Base-by-base conservation (phyloP, 2,888 invertebrate species). In the Agonum fuliginosum region DNA sequence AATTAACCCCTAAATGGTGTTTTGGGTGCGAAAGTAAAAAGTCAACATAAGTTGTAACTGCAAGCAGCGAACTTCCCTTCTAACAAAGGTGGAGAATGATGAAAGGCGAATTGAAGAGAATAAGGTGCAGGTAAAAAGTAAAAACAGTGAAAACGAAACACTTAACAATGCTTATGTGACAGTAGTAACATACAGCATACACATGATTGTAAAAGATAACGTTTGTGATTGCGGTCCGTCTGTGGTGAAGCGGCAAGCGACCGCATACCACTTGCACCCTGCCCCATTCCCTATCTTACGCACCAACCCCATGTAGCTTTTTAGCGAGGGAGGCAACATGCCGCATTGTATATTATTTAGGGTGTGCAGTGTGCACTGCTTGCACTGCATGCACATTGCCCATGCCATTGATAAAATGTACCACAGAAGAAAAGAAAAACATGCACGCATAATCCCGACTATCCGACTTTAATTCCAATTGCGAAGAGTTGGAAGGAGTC, bases 1-100 rank as follows among this genome's bases (percentile, higher is more conserved):
- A 75, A 75, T 75, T 75, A 75, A 75, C 67, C 67, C 67, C 75
- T 58, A 48, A 75, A 75, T 75, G 75, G 58, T 75, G 67, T 75
- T 75, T 75, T 75, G 75, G 67, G 75, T 51, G 46, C 46, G 46
- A 51, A 75, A 67, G 67, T 67, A 75, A 75, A 75, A 75, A 75
- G 75, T 75, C 75, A 67, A 75, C 75, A 51, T 67, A 20, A 24
- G 43, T 14, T 30, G 19, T 4, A 62, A 62, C 8, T 30, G 17
- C 30, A 54, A 54, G 54, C 10, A 20, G 48, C n/a, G 20, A 43
- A 14, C 43, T n/a, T n/a, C n/a, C n/a, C n/a, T n/a, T n/a, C n/a
- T n/a, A n/a, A n/a, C n/a, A n/a, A n/a, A n/a, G n/a, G n/a, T n/a
- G n/a, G n/a, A n/a, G n/a, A n/a, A n/a, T n/a, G n/a, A n/a, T n/a